These are phyloP conservation scores for Nemotelus pantherinus DNA, from an alignment of 2,888 invertebrate genomes.

Conservation along the genomic window DNA sequence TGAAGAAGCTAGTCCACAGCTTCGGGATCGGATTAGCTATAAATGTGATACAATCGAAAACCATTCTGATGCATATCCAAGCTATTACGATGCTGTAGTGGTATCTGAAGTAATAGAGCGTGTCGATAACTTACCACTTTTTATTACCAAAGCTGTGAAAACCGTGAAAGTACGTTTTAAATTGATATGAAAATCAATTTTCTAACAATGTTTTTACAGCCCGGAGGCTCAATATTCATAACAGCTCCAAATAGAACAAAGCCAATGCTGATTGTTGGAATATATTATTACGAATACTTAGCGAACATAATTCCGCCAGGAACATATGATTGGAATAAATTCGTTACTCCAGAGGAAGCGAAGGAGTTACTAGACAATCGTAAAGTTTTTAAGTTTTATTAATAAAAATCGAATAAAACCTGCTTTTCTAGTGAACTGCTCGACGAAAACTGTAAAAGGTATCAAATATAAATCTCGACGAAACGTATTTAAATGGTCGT, in stretches of 20 bases:
- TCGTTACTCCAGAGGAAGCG: conserved; percentile 83
- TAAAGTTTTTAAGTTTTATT: conserved; percentile 65
- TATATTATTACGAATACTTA: conserved; percentile 82
- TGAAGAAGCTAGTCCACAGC: conserved; percentile 54
- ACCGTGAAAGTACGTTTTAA: conserved; percentile 68
- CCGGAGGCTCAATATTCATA: conserved; percentile 75
- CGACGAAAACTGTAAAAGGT: conserved; percentile 79
- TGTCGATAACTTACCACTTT: conserved; percentile 75
- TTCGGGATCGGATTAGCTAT: conserved; percentile 59
- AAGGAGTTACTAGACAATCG: conserved; percentile 76
- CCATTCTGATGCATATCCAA: conserved; percentile 65
- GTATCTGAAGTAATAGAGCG: conserved; percentile 93
- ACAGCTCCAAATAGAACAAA: conserved; percentile 74
- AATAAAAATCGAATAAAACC: no score
- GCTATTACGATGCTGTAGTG: conserved; percentile 82
- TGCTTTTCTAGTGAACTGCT: conserved; percentile 73
- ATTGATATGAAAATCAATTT: neutral
- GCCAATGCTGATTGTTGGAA: conserved; percentile 74
- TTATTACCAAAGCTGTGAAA: conserved; percentile 74
- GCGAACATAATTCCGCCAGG: conserved; percentile 79
- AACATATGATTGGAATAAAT: conserved; percentile 92
- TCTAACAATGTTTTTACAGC: conserved; percentile 60
- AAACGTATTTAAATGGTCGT: conserved; percentile 80
- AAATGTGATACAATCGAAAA: conserved; percentile 65
- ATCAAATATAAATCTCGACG: conserved; percentile 78